Percentiles rank a stretch among this genome's conserved stretches.
phyloP scores from a whole-genome alignment of 2,888 invertebrate species.

The Orthonevra nobilis region DNA sequence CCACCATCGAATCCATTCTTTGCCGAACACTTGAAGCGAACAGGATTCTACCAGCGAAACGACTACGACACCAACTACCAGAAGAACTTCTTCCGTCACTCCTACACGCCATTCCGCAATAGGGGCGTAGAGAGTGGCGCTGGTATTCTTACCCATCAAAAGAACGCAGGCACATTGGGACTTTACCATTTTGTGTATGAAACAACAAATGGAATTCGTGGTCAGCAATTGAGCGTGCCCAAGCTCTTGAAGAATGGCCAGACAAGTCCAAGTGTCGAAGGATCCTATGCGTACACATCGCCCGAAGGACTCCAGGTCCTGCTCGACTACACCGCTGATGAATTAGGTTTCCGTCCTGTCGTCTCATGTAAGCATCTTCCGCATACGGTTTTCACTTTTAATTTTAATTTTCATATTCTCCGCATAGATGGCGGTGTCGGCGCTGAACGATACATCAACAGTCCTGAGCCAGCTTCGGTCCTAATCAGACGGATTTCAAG shows the following conservation, averaged over 20 bases:
- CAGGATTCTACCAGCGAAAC: slow-evolving; percentile 69
- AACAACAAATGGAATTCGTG: slow-evolving; percentile 78
- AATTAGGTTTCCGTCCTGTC: slow-evolving; percentile 76
- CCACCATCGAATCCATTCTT: slow-evolving; percentile 14
- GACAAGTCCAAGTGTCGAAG: slow-evolving; percentile 74
- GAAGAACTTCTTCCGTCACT: slow-evolving; percentile 72
- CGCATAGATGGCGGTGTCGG: slow-evolving; percentile 44
- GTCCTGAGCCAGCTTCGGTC: slow-evolving; percentile 37
- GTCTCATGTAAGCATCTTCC: slow-evolving; percentile 74
- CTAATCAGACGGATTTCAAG: slow-evolving; percentile 4
- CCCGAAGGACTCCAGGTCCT: slow-evolving; percentile 77
- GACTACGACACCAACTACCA: slow-evolving; percentile 73
- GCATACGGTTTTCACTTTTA: neutral
- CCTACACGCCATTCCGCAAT: neutral
- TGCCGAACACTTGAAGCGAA: slow-evolving; percentile 2
- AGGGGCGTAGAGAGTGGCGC: slow-evolving; percentile 59
- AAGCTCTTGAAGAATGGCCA: slow-evolving; percentile 67
- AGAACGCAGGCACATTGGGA: slow-evolving; percentile 72
- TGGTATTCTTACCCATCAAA: slow-evolving; percentile 73
- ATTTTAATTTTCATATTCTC: neutral
- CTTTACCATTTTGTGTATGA: slow-evolving; percentile 75
- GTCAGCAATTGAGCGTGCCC: slow-evolving; percentile 74
- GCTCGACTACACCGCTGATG: slow-evolving; percentile 76
- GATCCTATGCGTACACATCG: slow-evolving; percentile 76
- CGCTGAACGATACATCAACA: slow-evolving; percentile 28